Percentiles rank a stretch among this genome's conserved stretches.
Evolutionary conservation across 1,140 invertebrate genomes (phyloP).

Genomic region (Drosophila kepulauana): DNA sequence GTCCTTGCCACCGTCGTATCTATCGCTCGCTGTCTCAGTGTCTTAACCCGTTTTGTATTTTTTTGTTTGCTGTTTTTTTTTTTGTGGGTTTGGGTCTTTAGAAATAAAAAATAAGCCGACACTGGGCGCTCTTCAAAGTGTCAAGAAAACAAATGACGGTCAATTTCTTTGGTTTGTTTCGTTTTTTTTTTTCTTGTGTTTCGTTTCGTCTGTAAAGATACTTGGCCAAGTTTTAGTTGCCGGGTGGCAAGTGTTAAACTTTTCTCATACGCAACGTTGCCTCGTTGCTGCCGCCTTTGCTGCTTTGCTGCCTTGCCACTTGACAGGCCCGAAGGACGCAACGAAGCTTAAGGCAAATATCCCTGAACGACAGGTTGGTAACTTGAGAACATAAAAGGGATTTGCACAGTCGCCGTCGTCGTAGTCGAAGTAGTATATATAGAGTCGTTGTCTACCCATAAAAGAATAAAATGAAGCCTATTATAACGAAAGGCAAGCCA

Average conservation of each 20-base stretch:
- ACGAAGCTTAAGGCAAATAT: slow-evolving; percentile 44
- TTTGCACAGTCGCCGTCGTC: slow-evolving; percentile 14
- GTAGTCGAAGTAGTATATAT: background rate
- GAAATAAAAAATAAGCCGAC: slow-evolving; percentile 64
- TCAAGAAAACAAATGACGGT: slow-evolving; percentile 82
- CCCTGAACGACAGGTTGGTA: slow-evolving; percentile 55
- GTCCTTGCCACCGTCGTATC: background rate
- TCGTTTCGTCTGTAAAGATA: slow-evolving; percentile 8
- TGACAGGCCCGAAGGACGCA: slow-evolving; percentile 30
- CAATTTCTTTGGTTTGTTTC: slow-evolving; percentile 50
- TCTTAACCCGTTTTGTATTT: slow-evolving; percentile 33
- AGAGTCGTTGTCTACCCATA: slow-evolving; percentile 30
- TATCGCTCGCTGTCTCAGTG: background rate
- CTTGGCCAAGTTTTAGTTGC: slow-evolving; percentile 23
- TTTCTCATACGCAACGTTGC: slow-evolving; percentile 50
- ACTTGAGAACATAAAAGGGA: slow-evolving; percentile 73
- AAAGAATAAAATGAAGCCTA: slow-evolving; percentile 60
- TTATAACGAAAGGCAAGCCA: slow-evolving; percentile 46
- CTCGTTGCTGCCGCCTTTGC: slow-evolving; percentile 1
- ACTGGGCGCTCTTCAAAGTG: slow-evolving; percentile 71
- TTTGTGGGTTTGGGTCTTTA: slow-evolving; percentile 23
- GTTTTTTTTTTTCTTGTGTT: slow-evolving; percentile 11
- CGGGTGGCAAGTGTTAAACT: slow-evolving; percentile 69
- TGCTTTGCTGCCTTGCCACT: slow-evolving; percentile 5
- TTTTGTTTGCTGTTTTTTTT: background rate